phyloP scores from a whole-genome alignment of 1,140 invertebrate genomes.

The Drosophila biarmipes region DNA sequence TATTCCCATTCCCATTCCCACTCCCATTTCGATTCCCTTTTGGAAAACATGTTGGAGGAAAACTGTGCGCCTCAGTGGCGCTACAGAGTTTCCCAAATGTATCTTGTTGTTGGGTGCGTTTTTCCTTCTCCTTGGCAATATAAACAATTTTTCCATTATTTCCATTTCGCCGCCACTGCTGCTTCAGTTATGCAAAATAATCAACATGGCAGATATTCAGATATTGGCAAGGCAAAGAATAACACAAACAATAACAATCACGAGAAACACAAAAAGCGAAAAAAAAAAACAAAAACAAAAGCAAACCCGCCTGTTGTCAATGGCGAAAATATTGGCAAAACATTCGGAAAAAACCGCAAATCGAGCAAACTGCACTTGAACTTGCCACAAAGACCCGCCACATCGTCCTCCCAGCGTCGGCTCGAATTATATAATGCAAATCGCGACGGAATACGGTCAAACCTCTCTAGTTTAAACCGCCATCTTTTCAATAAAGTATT shows the following conservation, averaged over 20 bases:
- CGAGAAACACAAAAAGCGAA: conserved; percentile 18
- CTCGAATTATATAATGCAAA: conserved; percentile 76
- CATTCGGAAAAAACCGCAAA: conserved; percentile 65
- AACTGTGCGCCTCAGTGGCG: conserved; percentile 77
- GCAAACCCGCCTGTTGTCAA: conserved; percentile 58
- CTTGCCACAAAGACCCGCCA: conserved; percentile 68
- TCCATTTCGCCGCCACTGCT: conserved; percentile 7
- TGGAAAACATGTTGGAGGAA: conserved; percentile 53
- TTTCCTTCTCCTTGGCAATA: conserved; percentile 30
- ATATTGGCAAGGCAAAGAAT: conserved; percentile 50
- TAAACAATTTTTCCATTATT: conserved; percentile 61
- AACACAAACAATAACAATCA: conserved; percentile 44
- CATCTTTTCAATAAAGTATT: background rate
- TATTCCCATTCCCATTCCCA: background rate
- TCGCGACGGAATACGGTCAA: conserved; percentile 28
- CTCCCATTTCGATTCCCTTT: background rate
- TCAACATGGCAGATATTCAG: conserved; percentile 41
- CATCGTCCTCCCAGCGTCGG: conserved; percentile 54
- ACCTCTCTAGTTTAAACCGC: background rate
- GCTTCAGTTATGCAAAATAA: conserved; percentile 60
- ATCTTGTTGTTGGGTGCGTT: conserved; percentile 40
- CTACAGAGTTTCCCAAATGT: conserved; percentile 46
- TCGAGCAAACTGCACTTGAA: conserved; percentile 69
- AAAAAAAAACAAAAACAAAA: conserved; percentile 12
- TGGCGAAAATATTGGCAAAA: conserved; percentile 80